Evolutionary conservation across 2,888 invertebrate species (phyloP).

Genomic region (Desoria tigrina): DNA sequence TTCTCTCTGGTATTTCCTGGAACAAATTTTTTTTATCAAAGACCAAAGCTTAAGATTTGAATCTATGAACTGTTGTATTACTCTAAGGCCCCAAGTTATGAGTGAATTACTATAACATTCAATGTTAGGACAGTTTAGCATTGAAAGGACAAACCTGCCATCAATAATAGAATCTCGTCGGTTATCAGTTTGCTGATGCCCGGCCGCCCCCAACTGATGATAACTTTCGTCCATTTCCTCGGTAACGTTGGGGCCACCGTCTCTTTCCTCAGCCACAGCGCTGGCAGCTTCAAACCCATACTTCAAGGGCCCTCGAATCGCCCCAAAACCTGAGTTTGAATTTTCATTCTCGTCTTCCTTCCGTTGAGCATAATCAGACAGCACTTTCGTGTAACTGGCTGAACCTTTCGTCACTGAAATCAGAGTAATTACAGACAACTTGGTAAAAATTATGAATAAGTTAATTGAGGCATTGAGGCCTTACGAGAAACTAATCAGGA

Average conservation of each 20-base stretch:
- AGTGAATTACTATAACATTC: too few relatives aligned
- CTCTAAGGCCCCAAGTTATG: too few relatives aligned
- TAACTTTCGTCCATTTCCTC: neutral
- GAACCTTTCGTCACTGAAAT: conserved; percentile 21
- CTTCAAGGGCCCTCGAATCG: conserved; percentile 18
- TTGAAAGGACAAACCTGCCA: conserved; percentile 11
- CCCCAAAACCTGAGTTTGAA: conserved; percentile 30
- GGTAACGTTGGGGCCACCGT: too few relatives aligned
- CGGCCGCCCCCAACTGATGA: neutral
- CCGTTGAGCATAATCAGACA: conserved; percentile 30
- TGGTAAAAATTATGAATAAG: neutral
- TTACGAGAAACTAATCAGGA: neutral
- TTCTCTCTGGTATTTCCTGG: conserved; percentile 37
- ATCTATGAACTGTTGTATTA: too few relatives aligned
- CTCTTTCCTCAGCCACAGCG: neutral
- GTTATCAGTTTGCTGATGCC: neutral
- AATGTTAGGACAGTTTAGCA: too few relatives aligned
- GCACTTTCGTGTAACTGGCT: conserved; percentile 32
- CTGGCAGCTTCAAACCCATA: neutral
- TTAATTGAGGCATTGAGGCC: neutral
- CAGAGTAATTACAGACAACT: neutral
- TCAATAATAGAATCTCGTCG: conserved; percentile 12
- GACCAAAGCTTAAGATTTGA: neutral
- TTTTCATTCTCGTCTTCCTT: conserved; percentile 29
- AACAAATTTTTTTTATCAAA: neutral